Evolutionary conservation across 2,113 vertebrate species (phyloP).

Genomic region (Sceloporus undulatus): DNA sequence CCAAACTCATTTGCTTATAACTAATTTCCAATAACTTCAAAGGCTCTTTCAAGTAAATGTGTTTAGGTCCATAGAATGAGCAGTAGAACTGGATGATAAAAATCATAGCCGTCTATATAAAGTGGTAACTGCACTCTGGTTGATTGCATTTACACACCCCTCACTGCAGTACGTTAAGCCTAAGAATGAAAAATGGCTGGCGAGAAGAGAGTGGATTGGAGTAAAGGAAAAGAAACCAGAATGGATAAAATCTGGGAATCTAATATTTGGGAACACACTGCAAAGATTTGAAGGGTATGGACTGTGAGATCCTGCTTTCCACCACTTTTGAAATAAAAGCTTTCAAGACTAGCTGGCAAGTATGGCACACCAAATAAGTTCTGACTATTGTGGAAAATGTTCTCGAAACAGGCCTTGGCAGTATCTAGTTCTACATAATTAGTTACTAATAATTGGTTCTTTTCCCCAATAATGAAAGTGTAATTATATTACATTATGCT

Average conservation of each 20-base stretch:
- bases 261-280: not conserved
- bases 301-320: not conserved
- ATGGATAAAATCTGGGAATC: not conserved
- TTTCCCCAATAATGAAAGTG: not conserved
- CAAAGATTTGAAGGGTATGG: too few relatives aligned
- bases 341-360: not conserved
- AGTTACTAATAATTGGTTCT: not conserved
- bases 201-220: not conserved
- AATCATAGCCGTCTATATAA: not conserved
- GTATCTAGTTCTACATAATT: not conserved
- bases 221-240: not conserved
- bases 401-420: not conserved
- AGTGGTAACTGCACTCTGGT: not conserved
- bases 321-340: not conserved
- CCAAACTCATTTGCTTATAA: conserved; percentile 12
- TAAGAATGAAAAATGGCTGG: not conserved
- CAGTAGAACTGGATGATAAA: not conserved
- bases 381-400: not conserved
- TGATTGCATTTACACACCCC: not conserved
- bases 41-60: not conserved
- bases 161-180: not conserved
- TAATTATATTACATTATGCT: not conserved
- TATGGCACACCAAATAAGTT: not conserved
- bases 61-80: not conserved
- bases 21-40: not conserved